Conservation (phyloP, 2,113 vertebrate genomes). For the Morone chrysops region DNA sequence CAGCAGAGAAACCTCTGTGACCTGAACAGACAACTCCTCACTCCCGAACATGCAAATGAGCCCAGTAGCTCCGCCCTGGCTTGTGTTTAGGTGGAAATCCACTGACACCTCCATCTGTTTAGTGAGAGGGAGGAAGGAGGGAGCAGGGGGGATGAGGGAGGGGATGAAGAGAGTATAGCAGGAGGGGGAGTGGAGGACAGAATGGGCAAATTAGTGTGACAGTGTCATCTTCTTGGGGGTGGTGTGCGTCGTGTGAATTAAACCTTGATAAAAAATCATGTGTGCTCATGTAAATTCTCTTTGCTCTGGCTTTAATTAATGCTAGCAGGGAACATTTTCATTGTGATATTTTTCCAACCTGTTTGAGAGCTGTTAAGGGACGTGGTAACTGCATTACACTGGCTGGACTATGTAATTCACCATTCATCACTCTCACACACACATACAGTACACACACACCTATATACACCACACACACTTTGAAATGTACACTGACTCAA, state of each 20-base stretch:
- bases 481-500: constrained; percentile 15
- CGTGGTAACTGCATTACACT: constrained; percentile 23
- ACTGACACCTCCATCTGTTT: constrained; percentile 82
- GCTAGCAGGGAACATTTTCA: constrained; percentile 15
- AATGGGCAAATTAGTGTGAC: constrained; percentile 39
- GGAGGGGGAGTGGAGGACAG: not conserved
- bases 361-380: constrained; percentile 15
- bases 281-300: not conserved
- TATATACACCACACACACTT: not conserved
- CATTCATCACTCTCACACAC: constrained; percentile 2
- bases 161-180: not conserved
- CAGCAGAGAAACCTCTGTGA: constrained; percentile 57
- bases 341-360: constrained; percentile 31
- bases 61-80: constrained; percentile 50
- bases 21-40: constrained; percentile 68
- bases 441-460: not conserved
- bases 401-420: constrained; percentile 14
- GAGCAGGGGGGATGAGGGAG: not conserved
- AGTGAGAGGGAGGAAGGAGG: constrained; percentile 26
- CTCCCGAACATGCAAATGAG: constrained; percentile 73
- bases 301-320: not conserved
- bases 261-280: not conserved
- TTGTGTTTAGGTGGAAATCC: constrained; percentile 58
- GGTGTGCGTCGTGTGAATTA: not conserved
- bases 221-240: not conserved